Percentiles rank a stretch among this genome's conserved stretches.
Evolutionary conservation across 35 echinoderm and acorn worm genomes (phyloP).

Genomic region (Diadema setosum): DNA sequence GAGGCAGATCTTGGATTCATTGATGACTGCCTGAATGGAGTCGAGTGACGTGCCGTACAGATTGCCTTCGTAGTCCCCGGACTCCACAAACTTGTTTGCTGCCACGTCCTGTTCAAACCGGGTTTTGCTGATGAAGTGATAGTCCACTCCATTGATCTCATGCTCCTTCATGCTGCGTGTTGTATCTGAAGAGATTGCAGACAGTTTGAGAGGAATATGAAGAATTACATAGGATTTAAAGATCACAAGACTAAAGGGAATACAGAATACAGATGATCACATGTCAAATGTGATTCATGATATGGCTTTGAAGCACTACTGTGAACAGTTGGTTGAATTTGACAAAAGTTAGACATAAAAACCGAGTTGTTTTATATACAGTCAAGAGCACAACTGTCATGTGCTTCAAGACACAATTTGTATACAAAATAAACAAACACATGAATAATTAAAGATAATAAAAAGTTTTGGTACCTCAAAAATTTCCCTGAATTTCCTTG

Average conservation of each 20-base stretch:
- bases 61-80: slow-evolving; percentile 88
- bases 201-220: not conserved
- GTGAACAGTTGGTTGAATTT: too few relatives aligned
- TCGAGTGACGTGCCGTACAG: slow-evolving; percentile 92
- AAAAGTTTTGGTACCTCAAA: too few relatives aligned
- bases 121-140: slow-evolving; percentile 79
- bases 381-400: too few relatives aligned
- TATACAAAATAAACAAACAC: too few relatives aligned
- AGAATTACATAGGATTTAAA: too few relatives aligned
- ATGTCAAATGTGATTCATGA: not conserved
- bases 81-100: slow-evolving; percentile 91
- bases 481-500: too few relatives aligned
- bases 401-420: too few relatives aligned
- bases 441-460: too few relatives aligned
- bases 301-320: not conserved
- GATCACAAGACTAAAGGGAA: too few relatives aligned
- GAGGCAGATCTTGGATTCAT: slow-evolving; percentile 68
- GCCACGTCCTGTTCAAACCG: slow-evolving; percentile 91
- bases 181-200: slow-evolving; percentile 53
- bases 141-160: slow-evolving; percentile 89
- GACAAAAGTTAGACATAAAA: too few relatives aligned
- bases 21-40: slow-evolving; percentile 64
- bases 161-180: slow-evolving; percentile 74
- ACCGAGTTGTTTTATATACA: too few relatives aligned
- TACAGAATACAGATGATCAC: too few relatives aligned